Conservation (phyloP, 1,140 invertebrate genomes). For the Ceratitis capitata region DNA sequence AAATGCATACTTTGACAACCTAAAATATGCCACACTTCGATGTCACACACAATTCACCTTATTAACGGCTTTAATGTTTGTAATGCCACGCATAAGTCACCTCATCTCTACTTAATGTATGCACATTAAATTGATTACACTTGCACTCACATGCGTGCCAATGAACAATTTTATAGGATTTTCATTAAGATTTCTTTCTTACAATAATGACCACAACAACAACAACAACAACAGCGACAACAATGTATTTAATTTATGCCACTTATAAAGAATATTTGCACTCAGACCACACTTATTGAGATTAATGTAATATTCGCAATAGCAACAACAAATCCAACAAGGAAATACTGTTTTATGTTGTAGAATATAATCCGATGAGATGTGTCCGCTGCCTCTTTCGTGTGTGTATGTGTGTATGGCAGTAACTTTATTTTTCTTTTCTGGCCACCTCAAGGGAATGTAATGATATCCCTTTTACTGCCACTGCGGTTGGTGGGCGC, state of each 20-base stretch:
- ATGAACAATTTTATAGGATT: conserved; percentile 23
- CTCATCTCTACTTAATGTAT: no score
- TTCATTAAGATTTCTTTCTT: conserved; percentile 2
- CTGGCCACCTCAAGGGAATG: background rate
- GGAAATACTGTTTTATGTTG: background rate
- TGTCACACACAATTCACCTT: background rate
- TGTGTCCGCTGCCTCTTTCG: background rate
- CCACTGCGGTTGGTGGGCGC: background rate
- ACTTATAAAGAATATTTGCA: background rate
- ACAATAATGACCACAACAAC: no score
- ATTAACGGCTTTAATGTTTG: background rate
- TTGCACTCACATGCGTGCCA: conserved; percentile 24
- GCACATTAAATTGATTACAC: background rate
- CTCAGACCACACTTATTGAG: no score
- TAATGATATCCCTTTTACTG: background rate
- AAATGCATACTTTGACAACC: no score
- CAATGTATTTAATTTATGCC: no score
- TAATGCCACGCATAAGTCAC: background rate
- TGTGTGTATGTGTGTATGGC: no score
- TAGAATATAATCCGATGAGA: background rate
- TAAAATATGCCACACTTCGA: background rate
- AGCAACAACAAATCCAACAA: background rate
- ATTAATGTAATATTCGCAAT: background rate
- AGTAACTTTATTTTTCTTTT: no score
- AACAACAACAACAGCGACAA: no score